Base-by-base conservation (phyloP, 2,888 invertebrate species). In the Folsomia candida region DNA sequence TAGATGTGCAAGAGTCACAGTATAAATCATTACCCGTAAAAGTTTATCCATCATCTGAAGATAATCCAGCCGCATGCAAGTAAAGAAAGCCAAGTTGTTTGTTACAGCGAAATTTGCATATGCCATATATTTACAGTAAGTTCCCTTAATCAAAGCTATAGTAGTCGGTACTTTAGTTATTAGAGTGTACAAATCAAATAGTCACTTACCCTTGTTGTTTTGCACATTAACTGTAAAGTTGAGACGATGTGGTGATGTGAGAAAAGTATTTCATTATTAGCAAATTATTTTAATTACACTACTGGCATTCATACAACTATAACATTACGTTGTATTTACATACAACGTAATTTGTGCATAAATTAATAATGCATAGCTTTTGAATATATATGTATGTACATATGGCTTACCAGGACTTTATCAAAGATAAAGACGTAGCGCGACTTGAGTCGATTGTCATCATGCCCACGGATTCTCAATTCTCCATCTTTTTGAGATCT, bases 381-480 rank as follows among this genome's bases (percentile, higher is more conserved):
- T n/a, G n/a, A n/a, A n/a, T n/a, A n/a, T n/a, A n/a, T n/a, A n/a
- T n/a, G n/a, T n/a, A n/a, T n/a, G n/a, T n/a, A n/a, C n/a, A n/a
- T n/a, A n/a, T n/a, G n/a, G n/a, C n/a, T n/a, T n/a, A n/a, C 88
- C 86, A 99, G 91, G 75, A 96, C 93, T 86, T 95, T 95, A 84
- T 99, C 97, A 84, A 99, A 99, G 70, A 99, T 90, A 85, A 99
- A 99, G 28, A 96, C 93, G 83, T 97, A 97, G 83, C 86, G 87
- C 63, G 89, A 88, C 82, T 91, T 89, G 18, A 90, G 86, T 83
- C 92, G 92, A 83, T 93, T 94, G 67, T 82, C 84, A 81, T 91
- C 91, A 82, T 94, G 94, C 65, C 91, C 91, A 83, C 92, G 91
- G 37, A 37, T 14, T 37, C 14, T 37, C 37, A 4, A 14, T 14